phyloP scores from a whole-genome alignment of 2,888 invertebrate genomes.

The Drosophila eohydei region DNA sequence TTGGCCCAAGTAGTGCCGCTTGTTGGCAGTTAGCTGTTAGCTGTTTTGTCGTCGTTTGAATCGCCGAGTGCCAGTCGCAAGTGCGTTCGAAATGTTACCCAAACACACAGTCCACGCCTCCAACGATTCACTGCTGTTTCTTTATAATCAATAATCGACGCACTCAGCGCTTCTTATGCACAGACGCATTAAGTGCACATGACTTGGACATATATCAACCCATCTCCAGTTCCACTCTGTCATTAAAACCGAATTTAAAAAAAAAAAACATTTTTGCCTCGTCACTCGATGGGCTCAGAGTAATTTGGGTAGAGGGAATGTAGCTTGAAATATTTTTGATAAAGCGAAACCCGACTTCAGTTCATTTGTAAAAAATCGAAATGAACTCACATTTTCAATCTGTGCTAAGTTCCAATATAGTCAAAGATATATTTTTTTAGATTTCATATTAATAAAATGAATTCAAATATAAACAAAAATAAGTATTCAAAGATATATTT shows the following conservation, averaged over 20 bases:
- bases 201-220: conserved; percentile 9
- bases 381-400: too few relatives aligned
- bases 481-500: too few relatives aligned
- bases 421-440: too few relatives aligned
- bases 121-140: conserved; percentile 13
- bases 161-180: background rate
- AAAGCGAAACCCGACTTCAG: too few relatives aligned
- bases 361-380: too few relatives aligned
- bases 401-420: too few relatives aligned
- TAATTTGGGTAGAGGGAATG: background rate
- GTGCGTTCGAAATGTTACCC: conserved; percentile 4
- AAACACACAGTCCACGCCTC: conserved; percentile 11
- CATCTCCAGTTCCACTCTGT: background rate
- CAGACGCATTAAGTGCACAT: conserved; percentile 22
- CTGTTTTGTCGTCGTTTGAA: background rate
- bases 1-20: conserved; percentile 1
- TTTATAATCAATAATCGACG: conserved; percentile 3
- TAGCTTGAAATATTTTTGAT: background rate
- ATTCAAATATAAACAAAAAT: too few relatives aligned
- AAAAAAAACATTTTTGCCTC: background rate
- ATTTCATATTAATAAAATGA: too few relatives aligned
- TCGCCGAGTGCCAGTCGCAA: background rate
- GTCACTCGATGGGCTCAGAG: background rate
- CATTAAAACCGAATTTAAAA: background rate
- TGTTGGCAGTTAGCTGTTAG: conserved; percentile 2